Evolutionary conservation across 2,888 invertebrate genomes (phyloP).

Genomic region (Cinara cedri): DNA sequence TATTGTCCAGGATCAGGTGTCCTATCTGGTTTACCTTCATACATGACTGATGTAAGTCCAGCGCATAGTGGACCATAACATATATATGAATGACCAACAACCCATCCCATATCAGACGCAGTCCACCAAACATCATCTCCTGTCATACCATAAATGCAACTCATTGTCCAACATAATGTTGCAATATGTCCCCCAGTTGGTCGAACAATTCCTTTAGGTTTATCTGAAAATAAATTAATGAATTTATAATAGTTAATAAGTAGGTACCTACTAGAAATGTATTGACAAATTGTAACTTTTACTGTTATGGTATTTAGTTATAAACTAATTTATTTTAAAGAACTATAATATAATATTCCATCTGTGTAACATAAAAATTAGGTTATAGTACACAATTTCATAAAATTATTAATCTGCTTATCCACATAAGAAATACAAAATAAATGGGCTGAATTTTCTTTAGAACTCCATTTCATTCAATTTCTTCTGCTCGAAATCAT

Average conservation of each 20-base stretch:
- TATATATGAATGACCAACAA: conserved; percentile 93
- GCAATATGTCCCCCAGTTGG: conserved; percentile 90
- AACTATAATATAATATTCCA: too few relatives aligned
- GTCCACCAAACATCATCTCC: conserved; percentile 88
- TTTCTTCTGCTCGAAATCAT: too few relatives aligned
- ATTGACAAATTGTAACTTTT: too few relatives aligned
- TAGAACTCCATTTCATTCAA: background rate
- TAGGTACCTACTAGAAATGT: too few relatives aligned
- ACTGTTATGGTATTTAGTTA: too few relatives aligned
- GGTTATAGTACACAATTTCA: too few relatives aligned
- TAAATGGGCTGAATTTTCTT: background rate
- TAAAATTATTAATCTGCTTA: background rate
- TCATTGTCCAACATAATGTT: conserved; percentile 83
- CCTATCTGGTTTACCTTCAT: conserved; percentile 92
- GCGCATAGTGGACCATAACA: conserved; percentile 87
- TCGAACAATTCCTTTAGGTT: conserved; percentile 81
- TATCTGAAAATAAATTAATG: conserved; percentile 63
- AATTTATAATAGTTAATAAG: too few relatives aligned
- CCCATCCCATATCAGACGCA: conserved; percentile 89
- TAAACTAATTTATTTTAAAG: too few relatives aligned
- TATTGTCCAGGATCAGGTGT: conserved; percentile 92
- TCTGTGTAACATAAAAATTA: too few relatives aligned
- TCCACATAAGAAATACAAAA: background rate
- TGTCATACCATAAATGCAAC: conserved; percentile 78
- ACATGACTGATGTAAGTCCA: conserved; percentile 81